phyloP scores from a whole-genome alignment of 2,797 vertebrate species.

The Perodicticus potto region DNA sequence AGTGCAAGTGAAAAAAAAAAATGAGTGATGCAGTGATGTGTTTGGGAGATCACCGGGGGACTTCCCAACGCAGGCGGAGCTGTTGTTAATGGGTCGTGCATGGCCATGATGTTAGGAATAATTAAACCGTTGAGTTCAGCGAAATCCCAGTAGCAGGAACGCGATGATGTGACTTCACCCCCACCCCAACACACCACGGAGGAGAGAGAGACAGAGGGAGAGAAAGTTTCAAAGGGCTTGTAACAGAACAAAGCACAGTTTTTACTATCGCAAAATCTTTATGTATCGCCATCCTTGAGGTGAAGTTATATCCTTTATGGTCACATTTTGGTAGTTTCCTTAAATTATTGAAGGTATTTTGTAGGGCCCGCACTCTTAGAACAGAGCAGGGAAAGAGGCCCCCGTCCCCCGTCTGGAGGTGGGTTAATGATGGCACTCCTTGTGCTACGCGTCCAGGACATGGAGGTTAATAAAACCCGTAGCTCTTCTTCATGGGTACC shows the following conservation, averaged over 20 bases:
- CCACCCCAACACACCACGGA: rapidly evolving
- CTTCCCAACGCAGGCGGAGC: conserved; percentile 44
- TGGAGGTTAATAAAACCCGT: conserved; percentile 91
- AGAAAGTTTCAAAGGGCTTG: conserved; percentile 76
- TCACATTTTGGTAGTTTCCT: conserved; percentile 88
- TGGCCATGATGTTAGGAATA: conserved; percentile 65
- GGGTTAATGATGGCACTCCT: conserved; percentile 88
- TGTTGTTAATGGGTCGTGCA: conserved; percentile 69
- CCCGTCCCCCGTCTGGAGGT: conserved; percentile 87
- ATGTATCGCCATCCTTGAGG: conserved; percentile 84
- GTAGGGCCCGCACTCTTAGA: conserved; percentile 82
- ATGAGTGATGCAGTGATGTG: not conserved
- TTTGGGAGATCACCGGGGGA: conserved; percentile 72
- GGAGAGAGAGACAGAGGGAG: not conserved
- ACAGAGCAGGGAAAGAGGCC: conserved; percentile 84
- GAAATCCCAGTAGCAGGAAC: conserved; percentile 53
- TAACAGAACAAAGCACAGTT: conserved; percentile 68
- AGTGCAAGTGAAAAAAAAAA: not conserved
- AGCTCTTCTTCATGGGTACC: conserved; percentile 90
- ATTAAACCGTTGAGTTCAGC: conserved; percentile 74
- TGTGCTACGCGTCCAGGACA: conserved; percentile 86
- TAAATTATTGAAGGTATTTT: conserved; percentile 89
- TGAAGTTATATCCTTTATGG: conserved; percentile 88
- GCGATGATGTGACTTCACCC: not conserved
- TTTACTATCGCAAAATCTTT: conserved; percentile 85